A percentile compares a stretch with the other conserved stretches of the same genome.
phyloP scores from a whole-genome alignment of 2,113 vertebrate species.

The Zonotrichia leucophrys region DNA sequence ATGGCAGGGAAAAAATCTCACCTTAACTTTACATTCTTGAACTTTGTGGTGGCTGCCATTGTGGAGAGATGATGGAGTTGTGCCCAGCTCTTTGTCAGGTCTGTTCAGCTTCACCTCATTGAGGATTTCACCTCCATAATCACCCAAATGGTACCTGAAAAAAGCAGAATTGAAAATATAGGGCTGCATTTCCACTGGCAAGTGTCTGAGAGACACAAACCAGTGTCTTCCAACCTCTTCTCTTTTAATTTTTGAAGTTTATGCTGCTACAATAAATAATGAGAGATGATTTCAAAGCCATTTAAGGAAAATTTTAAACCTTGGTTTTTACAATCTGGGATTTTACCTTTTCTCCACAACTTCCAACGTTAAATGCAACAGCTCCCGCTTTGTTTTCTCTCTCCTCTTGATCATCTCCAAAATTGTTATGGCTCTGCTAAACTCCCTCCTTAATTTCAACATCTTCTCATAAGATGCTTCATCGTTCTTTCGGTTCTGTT shows the following conservation, averaged over 20 bases:
- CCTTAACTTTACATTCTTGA: constrained; percentile 88
- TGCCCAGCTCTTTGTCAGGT: constrained; percentile 83
- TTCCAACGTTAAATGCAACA: constrained; percentile 90
- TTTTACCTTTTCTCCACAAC: constrained; percentile 91
- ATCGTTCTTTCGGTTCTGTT: constrained; percentile 92
- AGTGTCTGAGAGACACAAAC: not conserved
- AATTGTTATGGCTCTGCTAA: constrained; percentile 92
- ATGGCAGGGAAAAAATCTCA: constrained; percentile 19
- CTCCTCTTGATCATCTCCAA: constrained; percentile 94
- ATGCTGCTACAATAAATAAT: not conserved
- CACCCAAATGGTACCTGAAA: constrained; percentile 87
- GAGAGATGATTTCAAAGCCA: not conserved
- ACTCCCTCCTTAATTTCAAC: constrained; percentile 90
- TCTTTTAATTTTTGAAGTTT: not conserved
- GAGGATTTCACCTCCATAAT: constrained; percentile 89
- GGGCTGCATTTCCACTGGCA: not conserved
- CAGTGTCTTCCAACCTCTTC: not conserved
- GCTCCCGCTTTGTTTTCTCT: constrained; percentile 90
- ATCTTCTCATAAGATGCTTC: constrained; percentile 95
- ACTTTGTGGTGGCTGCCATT: constrained; percentile 86
- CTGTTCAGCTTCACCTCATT: constrained; percentile 85
- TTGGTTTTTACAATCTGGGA: not conserved
- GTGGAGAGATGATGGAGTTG: constrained; percentile 77
- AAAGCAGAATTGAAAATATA: not conserved
- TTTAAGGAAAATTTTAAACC: not conserved